phyloP scores from a whole-genome alignment of 2,113 vertebrate species.

The Nerophis ophidion region DNA sequence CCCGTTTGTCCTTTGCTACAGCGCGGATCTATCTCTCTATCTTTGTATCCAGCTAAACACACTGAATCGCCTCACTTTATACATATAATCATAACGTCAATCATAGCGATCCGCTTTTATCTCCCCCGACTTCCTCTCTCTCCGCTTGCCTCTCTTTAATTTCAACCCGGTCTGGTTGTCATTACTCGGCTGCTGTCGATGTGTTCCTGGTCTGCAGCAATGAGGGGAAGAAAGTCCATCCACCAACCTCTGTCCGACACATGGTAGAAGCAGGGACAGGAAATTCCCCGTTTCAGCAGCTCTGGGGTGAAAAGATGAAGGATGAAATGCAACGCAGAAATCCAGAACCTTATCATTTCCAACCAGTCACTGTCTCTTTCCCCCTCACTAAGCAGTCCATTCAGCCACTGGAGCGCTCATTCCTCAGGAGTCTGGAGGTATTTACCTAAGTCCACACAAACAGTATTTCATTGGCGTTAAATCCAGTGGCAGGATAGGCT shows the following conservation, averaged over 20 bases:
- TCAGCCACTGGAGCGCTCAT: slow-evolving; percentile 42
- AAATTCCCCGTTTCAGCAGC: slow-evolving; percentile 74
- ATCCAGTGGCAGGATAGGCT: slow-evolving; percentile 31
- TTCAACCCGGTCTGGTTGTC: slow-evolving; percentile 72
- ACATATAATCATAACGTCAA: slow-evolving; percentile 66
- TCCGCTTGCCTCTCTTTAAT: slow-evolving; percentile 61
- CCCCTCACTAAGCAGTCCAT: slow-evolving; percentile 37
- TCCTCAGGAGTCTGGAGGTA: slow-evolving; percentile 38
- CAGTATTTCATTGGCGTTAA: slow-evolving; percentile 46
- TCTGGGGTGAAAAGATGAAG: slow-evolving; percentile 73
- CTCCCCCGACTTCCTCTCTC: slow-evolving; percentile 58
- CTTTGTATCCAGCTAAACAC: slow-evolving; percentile 66
- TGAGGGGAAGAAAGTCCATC: slow-evolving; percentile 52
- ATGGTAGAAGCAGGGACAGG: slow-evolving; percentile 74
- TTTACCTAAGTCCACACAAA: slow-evolving; percentile 49
- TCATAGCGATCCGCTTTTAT: slow-evolving; percentile 61
- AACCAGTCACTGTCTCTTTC: slow-evolving; percentile 32
- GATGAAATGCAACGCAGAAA: slow-evolving; percentile 73
- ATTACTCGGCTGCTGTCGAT: slow-evolving; percentile 64
- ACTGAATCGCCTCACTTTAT: slow-evolving; percentile 57
- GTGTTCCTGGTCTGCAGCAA: slow-evolving; percentile 67
- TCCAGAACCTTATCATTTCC: slow-evolving; percentile 66
- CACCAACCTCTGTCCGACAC: slow-evolving; percentile 72
- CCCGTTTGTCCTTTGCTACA: slow-evolving; percentile 53
- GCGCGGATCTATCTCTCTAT: slow-evolving; percentile 40